phyloP scores from a whole-genome alignment of 2,797 vertebrate genomes.

The Echeneis naucrates region DNA sequence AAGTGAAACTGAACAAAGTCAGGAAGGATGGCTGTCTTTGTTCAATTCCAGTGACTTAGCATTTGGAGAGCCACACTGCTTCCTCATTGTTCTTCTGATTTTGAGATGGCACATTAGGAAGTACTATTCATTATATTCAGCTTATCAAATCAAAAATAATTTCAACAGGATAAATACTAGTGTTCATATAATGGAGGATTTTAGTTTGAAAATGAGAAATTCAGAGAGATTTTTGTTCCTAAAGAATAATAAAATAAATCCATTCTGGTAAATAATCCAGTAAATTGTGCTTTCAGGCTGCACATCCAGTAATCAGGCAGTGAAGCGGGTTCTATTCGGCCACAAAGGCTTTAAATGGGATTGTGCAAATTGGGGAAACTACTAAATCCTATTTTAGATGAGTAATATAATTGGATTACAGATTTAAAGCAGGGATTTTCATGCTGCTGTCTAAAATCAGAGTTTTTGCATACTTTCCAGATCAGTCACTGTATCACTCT shows the following conservation, averaged over 20 bases:
- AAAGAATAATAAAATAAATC: constrained; percentile 4
- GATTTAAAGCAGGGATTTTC: neutral
- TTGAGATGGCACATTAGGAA: too few relatives aligned
- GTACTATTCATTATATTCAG: too few relatives aligned
- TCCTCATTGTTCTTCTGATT: neutral
- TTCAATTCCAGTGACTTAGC: constrained; percentile 10
- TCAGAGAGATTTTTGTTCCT: constrained; percentile 1
- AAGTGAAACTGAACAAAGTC: constrained; percentile 14
- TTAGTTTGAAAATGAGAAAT: neutral
- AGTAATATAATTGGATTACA: constrained; percentile 30
- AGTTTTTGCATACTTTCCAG: neutral
- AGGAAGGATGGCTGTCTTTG: constrained; percentile 12
- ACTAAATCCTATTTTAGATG: constrained; percentile 8
- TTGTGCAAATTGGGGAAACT: neutral
- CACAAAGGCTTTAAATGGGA: constrained; percentile 15
- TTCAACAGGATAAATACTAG: neutral
- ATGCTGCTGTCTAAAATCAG: neutral
- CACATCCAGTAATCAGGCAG: constrained; percentile 5
- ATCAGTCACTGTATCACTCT: neutral
- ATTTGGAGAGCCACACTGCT: neutral
- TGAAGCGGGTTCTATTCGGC: neutral
- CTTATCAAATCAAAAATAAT: neutral
- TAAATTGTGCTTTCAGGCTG: constrained; percentile 9
- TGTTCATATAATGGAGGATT: neutral
- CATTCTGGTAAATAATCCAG: neutral